A percentile compares a stretch with the other conserved stretches of the same genome.
These are phyloP conservation scores for Xenentodon cancila DNA, from an alignment of 2,797 vertebrate species.

Conservation along the genomic window DNA sequence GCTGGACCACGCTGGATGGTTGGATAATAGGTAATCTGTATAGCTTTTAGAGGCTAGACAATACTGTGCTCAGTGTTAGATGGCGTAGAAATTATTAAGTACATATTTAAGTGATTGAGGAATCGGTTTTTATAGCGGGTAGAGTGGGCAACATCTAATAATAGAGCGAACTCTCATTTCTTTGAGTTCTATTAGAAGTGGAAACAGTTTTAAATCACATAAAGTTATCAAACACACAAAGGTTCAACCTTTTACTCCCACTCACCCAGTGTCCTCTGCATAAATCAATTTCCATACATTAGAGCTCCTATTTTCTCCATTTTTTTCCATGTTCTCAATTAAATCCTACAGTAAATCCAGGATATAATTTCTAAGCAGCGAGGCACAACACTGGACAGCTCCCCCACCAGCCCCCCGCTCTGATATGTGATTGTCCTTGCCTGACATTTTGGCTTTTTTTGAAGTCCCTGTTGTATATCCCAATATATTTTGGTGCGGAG, in stretches of 20 bases:
- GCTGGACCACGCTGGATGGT: background rate
- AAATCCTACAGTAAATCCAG: slow-evolving; percentile 10
- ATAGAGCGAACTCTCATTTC: too few relatives aligned
- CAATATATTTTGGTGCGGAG: too few relatives aligned
- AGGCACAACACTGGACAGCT: too few relatives aligned
- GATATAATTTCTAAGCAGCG: too few relatives aligned
- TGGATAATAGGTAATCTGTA: background rate
- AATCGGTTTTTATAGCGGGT: too few relatives aligned
- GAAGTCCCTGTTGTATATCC: background rate
- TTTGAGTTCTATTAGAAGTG: background rate
- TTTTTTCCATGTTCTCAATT: slow-evolving; percentile 5
- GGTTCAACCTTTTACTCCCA: slow-evolving; percentile 17
- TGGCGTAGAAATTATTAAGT: slow-evolving; percentile 16
- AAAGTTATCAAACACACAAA: background rate
- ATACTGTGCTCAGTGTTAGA: background rate
- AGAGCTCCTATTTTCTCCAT: background rate
- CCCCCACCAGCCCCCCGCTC: too few relatives aligned
- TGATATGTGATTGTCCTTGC: background rate
- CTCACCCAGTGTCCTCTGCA: background rate
- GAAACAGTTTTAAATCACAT: background rate
- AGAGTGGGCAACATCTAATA: too few relatives aligned
- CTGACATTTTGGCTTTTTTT: background rate
- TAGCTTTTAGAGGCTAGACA: slow-evolving; percentile 1
- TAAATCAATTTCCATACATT: background rate
- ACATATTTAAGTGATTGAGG: background rate